Evolutionary conservation across 2,797 vertebrate species (phyloP), one percentile per base, ranked within the genome.

Genomic region (Microhierax caerulescens): DNA sequence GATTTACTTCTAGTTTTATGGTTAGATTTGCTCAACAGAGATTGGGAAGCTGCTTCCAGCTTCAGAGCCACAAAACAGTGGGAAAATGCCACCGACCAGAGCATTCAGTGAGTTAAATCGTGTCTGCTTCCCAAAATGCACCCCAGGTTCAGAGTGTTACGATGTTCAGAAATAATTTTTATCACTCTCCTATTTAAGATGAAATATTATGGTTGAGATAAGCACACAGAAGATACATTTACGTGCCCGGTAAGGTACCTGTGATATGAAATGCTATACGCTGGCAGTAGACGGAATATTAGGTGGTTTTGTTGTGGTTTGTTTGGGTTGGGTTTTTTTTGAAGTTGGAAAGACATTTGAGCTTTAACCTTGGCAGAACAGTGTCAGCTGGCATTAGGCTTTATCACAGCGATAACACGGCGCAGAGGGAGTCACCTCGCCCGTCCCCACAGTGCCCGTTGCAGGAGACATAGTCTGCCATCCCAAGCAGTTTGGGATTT

Each of bases 1-100:
- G 47, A 91, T 94, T 97, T 96, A 88, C 69, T 94, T 93, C 50
- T 51, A 86, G 45, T 93, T 97, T 94, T 91, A 43, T 45, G 39
- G 67, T 80, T 47, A 57, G 23, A 47, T 75, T 64, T 86, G 28
- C 34, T 74, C 36, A 50, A 2, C 19, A 5, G 15, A 59, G 25
- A 54, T 34, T 68, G 53, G 45, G 77, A 90, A 80, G 47, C 63
- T 82, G 64, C 41, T 94, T 83, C 65, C 79, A 81, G 50, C 47
- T 60, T 60, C 64, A 37, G 36, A 91, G 78, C 12, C 2, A 2
- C 28, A 53, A 61, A 75, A 17, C 3, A 54, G 32, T 2, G 5
- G 24, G n/a, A 23, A 47, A 53, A 57, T 32, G 41, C 10, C 27
- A 5, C 59, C n/a, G 50, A 34, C 21, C 2, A 3, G 61, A 84